phyloP scores from a whole-genome alignment of 2,888 invertebrate genomes.

The Noctua fimbriata region DNA sequence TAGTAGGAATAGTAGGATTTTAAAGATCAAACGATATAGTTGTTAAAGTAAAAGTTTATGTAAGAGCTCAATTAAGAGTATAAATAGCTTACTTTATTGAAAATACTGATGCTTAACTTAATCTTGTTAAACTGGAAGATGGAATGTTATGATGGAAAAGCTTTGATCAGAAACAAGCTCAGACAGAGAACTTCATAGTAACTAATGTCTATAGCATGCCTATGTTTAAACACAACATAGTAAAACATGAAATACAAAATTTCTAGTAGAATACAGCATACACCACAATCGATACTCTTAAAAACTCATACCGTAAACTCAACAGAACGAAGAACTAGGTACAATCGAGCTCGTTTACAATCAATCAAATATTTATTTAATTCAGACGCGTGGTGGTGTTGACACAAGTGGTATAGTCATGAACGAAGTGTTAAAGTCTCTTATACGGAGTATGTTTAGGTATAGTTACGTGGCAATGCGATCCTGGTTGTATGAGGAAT shows the following conservation, averaged over 20 bases:
- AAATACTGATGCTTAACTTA: not conserved
- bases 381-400: slow-evolving; percentile 41
- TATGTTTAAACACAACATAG: not conserved
- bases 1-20: not conserved
- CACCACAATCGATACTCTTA: not conserved
- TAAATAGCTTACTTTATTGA: not conserved
- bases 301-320: not conserved
- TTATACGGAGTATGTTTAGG: not conserved
- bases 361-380: slow-evolving; percentile 58
- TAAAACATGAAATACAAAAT: not conserved
- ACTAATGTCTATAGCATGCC: not conserved
- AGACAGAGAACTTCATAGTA: not conserved
- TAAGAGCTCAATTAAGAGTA: not conserved
- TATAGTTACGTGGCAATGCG: not conserved
- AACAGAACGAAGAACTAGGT: slow-evolving; percentile 12
- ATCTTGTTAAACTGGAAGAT: not conserved
- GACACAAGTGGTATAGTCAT: slow-evolving; percentile 52
- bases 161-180: not conserved
- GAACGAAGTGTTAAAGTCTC: slow-evolving; percentile 10
- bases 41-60: not conserved
- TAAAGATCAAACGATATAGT: not conserved
- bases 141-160: not conserved
- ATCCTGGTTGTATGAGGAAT: not conserved
- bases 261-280: not conserved
- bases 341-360: slow-evolving; percentile 51